Conservation (phyloP, 2,888 invertebrate species). For the Saturnia pavonia region DNA sequence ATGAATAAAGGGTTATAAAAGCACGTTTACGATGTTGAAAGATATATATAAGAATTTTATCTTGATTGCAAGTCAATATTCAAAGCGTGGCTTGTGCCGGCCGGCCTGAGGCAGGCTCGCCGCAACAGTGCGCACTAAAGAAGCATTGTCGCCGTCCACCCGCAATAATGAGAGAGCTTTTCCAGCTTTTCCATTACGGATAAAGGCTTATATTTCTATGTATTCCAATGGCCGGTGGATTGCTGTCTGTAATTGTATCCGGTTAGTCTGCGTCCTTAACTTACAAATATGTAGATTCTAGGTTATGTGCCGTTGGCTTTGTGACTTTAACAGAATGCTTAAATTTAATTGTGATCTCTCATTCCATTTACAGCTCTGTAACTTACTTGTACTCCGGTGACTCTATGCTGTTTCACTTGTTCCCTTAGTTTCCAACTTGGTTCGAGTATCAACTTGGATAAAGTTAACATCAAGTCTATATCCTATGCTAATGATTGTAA, state of each 20-base stretch:
- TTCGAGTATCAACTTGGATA: conserved; percentile 48
- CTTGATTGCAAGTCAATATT: conserved; percentile 47
- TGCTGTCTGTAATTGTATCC: conserved; percentile 77
- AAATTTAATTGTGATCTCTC: conserved; percentile 5
- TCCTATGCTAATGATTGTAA: conserved; percentile 45
- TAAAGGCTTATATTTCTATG: conserved; percentile 65
- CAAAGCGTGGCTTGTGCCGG: conserved; percentile 38
- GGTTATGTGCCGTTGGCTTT: conserved; percentile 21
- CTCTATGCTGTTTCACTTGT: conserved; percentile 32
- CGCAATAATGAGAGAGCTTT: conserved; percentile 69
- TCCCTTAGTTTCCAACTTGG: conserved; percentile 49
- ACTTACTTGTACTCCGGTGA: conserved; percentile 28
- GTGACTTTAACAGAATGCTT: conserved; percentile 15
- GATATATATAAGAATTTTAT: conserved; percentile 33
- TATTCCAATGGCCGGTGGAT: conserved; percentile 56
- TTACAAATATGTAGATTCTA: conserved; percentile 46
- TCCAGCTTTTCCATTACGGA: conserved; percentile 62
- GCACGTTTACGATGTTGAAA: conserved; percentile 5
- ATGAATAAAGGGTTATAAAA: not conserved
- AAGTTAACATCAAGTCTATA: conserved; percentile 54
- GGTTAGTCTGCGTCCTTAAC: conserved; percentile 46
- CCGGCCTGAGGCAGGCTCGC: conserved; percentile 24
- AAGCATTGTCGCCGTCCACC: conserved; percentile 50
- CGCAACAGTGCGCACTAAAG: conserved; percentile 38
- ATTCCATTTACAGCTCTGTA: not conserved